These are phyloP conservation scores for Hyphantria cunea DNA, from an alignment of 1,140 invertebrate species.

Conservation along the genomic window DNA sequence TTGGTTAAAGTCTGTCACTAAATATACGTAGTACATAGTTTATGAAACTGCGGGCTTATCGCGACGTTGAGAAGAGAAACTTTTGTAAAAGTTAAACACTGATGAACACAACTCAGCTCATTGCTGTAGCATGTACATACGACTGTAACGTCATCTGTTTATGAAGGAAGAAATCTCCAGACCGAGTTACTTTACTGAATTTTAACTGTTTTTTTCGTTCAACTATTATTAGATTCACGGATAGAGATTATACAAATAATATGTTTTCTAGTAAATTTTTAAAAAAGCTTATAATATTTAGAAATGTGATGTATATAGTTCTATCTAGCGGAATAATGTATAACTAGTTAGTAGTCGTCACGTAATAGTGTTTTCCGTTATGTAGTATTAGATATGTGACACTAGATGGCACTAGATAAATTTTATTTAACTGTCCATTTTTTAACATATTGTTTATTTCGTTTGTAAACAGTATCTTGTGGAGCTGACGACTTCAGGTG, in stretches of 20 bases:
- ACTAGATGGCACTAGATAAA: not conserved
- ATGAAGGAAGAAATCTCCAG: not conserved
- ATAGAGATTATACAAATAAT: no score
- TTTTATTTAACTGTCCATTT: no score
- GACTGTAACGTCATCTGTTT: not conserved
- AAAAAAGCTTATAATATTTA: no score
- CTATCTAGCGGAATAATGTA: no score
- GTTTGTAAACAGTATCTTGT: constrained; percentile 83
- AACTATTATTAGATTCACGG: no score
- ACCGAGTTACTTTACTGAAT: not conserved
- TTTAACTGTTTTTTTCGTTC: not conserved
- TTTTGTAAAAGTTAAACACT: constrained; percentile 25
- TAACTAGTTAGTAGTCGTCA: no score
- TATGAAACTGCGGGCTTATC: constrained; percentile 8
- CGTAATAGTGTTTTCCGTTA: no score
- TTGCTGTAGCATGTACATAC: not conserved
- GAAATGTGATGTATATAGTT: no score
- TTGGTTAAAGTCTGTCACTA: constrained; percentile 17
- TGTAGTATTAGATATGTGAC: no score
- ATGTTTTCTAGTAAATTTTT: no score
- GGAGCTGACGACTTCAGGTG: constrained; percentile 84
- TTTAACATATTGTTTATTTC: constrained; percentile 8
- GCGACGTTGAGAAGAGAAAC: constrained; percentile 14
- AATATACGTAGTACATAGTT: constrained; percentile 9
- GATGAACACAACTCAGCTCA: constrained; percentile 2